Conservation (phyloP, 2,797 vertebrate species). For the Eleutherodactylus coqui region DNA sequence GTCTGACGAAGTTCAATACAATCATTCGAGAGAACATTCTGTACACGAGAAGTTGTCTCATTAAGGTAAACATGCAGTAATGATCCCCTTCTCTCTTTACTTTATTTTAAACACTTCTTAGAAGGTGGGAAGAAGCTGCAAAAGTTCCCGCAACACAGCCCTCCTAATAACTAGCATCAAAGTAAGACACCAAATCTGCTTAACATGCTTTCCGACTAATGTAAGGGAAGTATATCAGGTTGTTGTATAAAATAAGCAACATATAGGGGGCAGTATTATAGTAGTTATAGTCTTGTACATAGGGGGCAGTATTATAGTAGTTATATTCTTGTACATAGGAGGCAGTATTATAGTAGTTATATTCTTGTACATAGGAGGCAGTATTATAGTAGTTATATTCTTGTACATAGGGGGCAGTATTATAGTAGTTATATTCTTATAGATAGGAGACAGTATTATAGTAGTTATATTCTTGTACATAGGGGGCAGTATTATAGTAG, state of each 20-base stretch:
- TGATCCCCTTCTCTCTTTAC: background rate
- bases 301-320: too few species aligned
- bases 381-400: constrained; percentile 10
- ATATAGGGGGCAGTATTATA: too few species aligned
- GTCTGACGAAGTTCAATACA: constrained; percentile 29
- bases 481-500: too few species aligned
- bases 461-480: too few species aligned
- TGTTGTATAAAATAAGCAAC: too few species aligned
- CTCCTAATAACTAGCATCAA: background rate
- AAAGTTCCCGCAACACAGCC: background rate
- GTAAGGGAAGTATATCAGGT: too few species aligned
- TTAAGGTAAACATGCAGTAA: background rate
- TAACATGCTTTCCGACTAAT: too few species aligned
- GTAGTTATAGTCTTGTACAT: too few species aligned
- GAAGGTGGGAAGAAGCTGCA: background rate
- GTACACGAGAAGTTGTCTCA: background rate
- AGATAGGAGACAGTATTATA: too few species aligned
- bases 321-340: too few species aligned
- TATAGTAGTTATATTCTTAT: background rate
- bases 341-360: background rate
- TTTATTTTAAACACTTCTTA: background rate
- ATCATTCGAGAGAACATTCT: background rate
- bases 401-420: background rate
- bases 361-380: background rate
- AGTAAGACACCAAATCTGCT: background rate